Base-by-base conservation (phyloP, 92 coral and sea anemone genomes). In the Paramuricea clavata region DNA sequence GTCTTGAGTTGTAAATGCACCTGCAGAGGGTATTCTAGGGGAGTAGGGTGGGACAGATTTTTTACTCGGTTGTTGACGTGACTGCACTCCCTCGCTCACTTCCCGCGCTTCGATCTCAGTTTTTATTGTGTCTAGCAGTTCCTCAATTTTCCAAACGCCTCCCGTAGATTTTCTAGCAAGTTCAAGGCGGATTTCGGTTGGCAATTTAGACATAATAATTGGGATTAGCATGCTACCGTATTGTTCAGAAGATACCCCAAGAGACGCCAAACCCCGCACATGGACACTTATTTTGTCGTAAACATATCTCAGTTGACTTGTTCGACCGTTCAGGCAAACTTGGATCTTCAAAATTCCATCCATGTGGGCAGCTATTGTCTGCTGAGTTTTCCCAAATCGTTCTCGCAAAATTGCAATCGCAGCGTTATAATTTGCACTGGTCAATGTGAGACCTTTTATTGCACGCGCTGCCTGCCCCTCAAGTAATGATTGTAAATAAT, bases 251-350 rank as follows among this genome's bases (percentile, higher is more conserved):
- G 69, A 61, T 1, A 61, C 30, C 10, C 34, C 34, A 22, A 25
- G n/a, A 21, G 0, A 22, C 30, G 69, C 69, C 15, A 61, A 61
- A 13, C 69, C 69, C 4, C 69, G 69, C 31, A 61, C 69, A 61
- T 61, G 69, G 33, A 61, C 69, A 9, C 69, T 61, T 61, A 61
- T 27, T 61, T 0, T 21, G 17, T 61, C 69, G 0, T 61, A 61
- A 27, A 25, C 34, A 25, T 61, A 61, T 25, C 69, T 61, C 39
- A 57, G 5, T 1, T 81, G 81, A 77, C 13, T 56, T 60, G 60
- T 89, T 88, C 0, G 74, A 13, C 13, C 89, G 85, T 64, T 92
- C 85, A 68, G 81, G 88, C 50, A 88, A 88, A 42, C 68, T 88
- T 27, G 69, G 11, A 61, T 26, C 69, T 27, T 61, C 34, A 61